Evolutionary conservation across 2,113 vertebrate genomes (phyloP).

Genomic region (Ammodytes marinus): DNA sequence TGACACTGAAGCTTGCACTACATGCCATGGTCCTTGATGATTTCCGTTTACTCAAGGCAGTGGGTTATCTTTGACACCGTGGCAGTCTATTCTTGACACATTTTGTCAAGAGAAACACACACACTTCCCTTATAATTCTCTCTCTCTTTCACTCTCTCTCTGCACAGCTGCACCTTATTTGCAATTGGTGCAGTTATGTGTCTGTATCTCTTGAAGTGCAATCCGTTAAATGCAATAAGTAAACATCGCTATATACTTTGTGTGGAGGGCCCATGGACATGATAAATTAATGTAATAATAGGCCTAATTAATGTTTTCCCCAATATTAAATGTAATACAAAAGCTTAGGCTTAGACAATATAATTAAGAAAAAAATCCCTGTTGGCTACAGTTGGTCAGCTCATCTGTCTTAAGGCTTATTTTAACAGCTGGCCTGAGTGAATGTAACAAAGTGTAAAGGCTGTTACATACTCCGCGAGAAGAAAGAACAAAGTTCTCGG

Average conservation of each 20-base stretch:
- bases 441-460: no score
- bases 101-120: neutral
- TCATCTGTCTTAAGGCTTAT: no score
- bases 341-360: no score
- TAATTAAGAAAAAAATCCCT: no score
- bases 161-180: constrained; percentile 28
- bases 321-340: neutral
- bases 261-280: neutral
- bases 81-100: neutral
- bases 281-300: neutral
- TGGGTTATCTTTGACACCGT: neutral
- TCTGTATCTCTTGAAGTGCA: neutral
- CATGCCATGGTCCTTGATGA: constrained; percentile 23
- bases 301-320: neutral
- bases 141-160: neutral
- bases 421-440: neutral
- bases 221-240: neutral
- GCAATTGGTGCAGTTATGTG: neutral
- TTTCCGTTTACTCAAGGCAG: neutral
- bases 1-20: neutral
- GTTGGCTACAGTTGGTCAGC: no score
- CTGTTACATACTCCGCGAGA: no score
- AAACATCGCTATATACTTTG: neutral
- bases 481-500: no score
- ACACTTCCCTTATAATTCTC: constrained; percentile 29